A percentile compares a stretch with the other conserved stretches of the same genome.
phyloP scores from a whole-genome alignment of 2,888 invertebrate genomes.

The Congeria kusceri region DNA sequence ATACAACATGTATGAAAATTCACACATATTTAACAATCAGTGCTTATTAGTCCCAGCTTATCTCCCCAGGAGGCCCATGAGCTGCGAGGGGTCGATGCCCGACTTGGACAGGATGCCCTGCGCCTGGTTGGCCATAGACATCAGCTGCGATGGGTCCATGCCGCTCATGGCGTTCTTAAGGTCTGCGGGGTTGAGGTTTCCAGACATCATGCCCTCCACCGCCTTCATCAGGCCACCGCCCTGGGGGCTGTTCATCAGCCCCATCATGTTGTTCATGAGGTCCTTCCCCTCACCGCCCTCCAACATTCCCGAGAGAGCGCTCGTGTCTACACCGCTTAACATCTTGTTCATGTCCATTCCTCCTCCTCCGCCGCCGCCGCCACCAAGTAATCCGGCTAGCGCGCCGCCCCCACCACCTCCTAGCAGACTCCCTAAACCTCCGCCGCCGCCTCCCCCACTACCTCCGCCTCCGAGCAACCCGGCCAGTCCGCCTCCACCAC shows the following conservation, averaged over 20 bases:
- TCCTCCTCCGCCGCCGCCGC: constrained; percentile 14
- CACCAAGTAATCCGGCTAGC: neutral
- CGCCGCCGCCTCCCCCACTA: constrained; percentile 9
- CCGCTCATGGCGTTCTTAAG: constrained; percentile 36
- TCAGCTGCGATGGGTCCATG: constrained; percentile 28
- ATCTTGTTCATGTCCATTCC: constrained; percentile 32
- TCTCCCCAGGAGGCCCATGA: constrained; percentile 24
- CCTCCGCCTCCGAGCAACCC: constrained; percentile 22
- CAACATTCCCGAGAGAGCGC: constrained; percentile 39
- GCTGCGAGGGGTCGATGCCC: constrained; percentile 43
- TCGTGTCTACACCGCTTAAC: constrained; percentile 46
- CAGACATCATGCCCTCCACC: constrained; percentile 49
- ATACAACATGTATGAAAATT: too few species aligned
- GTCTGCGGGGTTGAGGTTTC: constrained; percentile 36
- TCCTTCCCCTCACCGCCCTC: constrained; percentile 41
- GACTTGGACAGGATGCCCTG: constrained; percentile 45
- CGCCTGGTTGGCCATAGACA: constrained; percentile 50
- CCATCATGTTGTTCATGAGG: constrained; percentile 45
- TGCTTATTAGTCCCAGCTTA: too few species aligned
- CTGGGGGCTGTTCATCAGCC: constrained; percentile 40
- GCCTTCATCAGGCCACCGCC: constrained; percentile 59
- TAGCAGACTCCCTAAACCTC: constrained; percentile 6
- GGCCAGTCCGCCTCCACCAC: constrained; percentile 26
- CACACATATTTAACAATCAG: too few species aligned
- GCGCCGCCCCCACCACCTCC: constrained; percentile 18